phyloP scores from a whole-genome alignment of 2,888 invertebrate genomes.

The Hypena proboscidalis region DNA sequence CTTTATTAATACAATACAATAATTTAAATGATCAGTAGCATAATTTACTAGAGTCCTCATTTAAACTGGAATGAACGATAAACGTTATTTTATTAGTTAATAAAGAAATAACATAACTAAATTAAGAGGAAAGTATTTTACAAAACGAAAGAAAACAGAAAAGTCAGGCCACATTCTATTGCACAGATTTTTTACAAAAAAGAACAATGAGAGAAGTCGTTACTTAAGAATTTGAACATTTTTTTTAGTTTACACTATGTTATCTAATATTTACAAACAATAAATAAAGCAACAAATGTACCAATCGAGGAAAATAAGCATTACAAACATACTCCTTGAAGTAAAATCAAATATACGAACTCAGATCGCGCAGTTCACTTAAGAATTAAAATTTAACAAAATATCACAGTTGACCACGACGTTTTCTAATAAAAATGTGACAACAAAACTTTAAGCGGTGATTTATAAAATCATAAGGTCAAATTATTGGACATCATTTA shows the following conservation, averaged over 20 bases:
- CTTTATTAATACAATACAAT: constrained; percentile 83
- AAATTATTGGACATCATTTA: constrained; percentile 38
- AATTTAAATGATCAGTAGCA: constrained; percentile 84
- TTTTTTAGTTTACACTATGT: constrained; percentile 63
- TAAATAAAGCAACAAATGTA: constrained; percentile 81
- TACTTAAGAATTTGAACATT: constrained; percentile 65
- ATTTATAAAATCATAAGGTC: constrained; percentile 45
- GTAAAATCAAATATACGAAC: constrained; percentile 59
- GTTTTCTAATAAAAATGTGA: constrained; percentile 68
- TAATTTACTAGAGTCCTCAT: constrained; percentile 80
- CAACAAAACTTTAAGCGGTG: constrained; percentile 62
- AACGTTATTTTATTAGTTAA: constrained; percentile 80
- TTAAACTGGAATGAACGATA: constrained; percentile 85
- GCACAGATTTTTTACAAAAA: constrained; percentile 66
- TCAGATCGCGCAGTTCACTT: constrained; percentile 68
- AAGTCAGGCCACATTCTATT: constrained; percentile 77
- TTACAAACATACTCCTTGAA: constrained; percentile 57
- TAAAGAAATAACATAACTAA: constrained; percentile 82
- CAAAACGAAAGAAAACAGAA: constrained; percentile 58
- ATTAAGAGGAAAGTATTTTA: constrained; percentile 72
- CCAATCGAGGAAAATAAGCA: constrained; percentile 58
- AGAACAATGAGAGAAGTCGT: constrained; percentile 44
- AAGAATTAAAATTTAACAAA: constrained; percentile 83
- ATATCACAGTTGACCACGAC: constrained; percentile 85
- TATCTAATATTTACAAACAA: constrained; percentile 81